Evolutionary conservation across 2,888 invertebrate genomes (phyloP).

Genomic region (Papilio elwesi): DNA sequence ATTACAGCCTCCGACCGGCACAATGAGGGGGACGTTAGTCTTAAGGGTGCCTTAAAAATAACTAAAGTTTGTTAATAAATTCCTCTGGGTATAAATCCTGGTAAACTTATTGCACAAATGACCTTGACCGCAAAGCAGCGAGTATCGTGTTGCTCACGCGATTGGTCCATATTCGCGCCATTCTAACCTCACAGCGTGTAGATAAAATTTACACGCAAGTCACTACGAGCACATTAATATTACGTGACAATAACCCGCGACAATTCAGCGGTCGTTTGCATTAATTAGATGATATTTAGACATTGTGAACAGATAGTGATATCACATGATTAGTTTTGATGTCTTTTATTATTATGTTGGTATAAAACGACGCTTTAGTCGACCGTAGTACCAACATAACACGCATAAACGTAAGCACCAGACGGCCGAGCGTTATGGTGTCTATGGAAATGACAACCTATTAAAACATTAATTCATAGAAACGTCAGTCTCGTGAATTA

Average conservation of each 20-base stretch:
- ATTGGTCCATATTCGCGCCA: too few relatives aligned
- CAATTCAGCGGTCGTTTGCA: constrained; percentile 11
- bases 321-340: constrained; percentile 20
- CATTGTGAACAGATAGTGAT: not conserved
- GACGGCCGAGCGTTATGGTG: not conserved
- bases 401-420: not conserved
- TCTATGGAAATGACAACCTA: constrained; percentile 30
- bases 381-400: constrained; percentile 5
- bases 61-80: too few relatives aligned
- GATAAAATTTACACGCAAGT: too few relatives aligned
- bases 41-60: too few relatives aligned
- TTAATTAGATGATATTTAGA: not conserved
- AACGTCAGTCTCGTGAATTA: constrained; percentile 25
- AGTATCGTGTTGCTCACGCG: too few relatives aligned
- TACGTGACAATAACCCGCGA: not conserved
- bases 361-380: not conserved
- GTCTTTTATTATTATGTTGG: constrained; percentile 5
- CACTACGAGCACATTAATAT: not conserved
- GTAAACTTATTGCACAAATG: too few relatives aligned
- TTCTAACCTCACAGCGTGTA: too few relatives aligned
- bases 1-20: too few relatives aligned
- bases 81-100: too few relatives aligned
- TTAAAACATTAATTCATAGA: constrained; percentile 17
- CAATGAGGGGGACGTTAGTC: too few relatives aligned
- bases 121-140: too few relatives aligned